These are phyloP conservation scores for Ophioninae sp. DNA, from an alignment of 2,888 invertebrate genomes.

Conservation along the genomic window DNA sequence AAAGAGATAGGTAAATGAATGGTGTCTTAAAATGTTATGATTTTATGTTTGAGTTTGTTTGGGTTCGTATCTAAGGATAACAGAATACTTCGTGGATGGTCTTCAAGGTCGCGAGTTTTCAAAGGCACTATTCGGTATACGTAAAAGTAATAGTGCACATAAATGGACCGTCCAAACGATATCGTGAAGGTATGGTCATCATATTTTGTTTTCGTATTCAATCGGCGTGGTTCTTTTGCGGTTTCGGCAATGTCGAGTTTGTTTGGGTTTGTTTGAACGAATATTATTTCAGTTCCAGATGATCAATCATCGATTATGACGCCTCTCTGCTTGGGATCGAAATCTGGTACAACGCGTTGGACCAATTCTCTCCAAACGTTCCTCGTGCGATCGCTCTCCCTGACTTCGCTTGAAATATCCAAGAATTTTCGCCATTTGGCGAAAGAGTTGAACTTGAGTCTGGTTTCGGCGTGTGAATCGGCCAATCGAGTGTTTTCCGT, in stretches of 20 bases:
- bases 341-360: conserved; percentile 75
- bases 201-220: background rate
- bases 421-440: conserved; percentile 72
- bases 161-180: background rate
- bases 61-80: background rate
- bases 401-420: conserved; percentile 70
- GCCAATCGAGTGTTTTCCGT: conserved; percentile 69
- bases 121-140: background rate
- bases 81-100: background rate
- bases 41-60: too few relatives aligned
- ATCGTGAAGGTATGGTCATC: background rate
- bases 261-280: background rate
- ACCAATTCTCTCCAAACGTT: conserved; percentile 75
- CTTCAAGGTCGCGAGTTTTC: background rate
- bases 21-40: too few relatives aligned
- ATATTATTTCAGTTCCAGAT: too few relatives aligned
- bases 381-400: conserved; percentile 74
- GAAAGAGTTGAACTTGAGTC: conserved; percentile 70
- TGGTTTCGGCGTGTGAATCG: conserved; percentile 62
- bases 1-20: too few relatives aligned
- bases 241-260: background rate
- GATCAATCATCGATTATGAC: conserved; percentile 69
- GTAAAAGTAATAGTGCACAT: background rate
- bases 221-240: background rate
- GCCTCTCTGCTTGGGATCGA: conserved; percentile 72